These are phyloP conservation scores for Hybognathus amarus DNA, from an alignment of 2,797 vertebrate species.

Conservation along the genomic window DNA sequence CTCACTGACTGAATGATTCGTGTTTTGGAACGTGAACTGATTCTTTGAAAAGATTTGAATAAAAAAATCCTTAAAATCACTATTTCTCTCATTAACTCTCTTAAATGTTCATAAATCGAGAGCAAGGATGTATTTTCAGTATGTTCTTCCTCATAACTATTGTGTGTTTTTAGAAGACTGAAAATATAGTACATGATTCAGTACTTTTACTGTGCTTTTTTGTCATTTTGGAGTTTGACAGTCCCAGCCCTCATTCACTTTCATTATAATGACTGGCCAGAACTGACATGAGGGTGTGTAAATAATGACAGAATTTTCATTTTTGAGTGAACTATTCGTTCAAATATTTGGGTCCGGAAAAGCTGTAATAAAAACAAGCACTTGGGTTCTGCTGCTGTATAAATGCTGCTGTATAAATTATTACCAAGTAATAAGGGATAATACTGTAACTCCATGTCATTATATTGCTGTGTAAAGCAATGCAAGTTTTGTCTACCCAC, in stretches of 20 bases:
- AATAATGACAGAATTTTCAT: constrained; percentile 24
- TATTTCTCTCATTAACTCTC: neutral
- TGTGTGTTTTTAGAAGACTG: neutral
- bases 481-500: constrained; percentile 47
- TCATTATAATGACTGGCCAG: constrained; percentile 1
- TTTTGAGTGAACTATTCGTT: constrained; percentile 1
- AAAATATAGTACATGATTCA: constrained; percentile 7
- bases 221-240: neutral
- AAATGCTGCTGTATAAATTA: neutral
- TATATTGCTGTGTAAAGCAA: constrained; percentile 44
- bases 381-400: constrained; percentile 16
- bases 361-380: neutral
- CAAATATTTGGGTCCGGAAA: neutral
- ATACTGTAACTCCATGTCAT: constrained; percentile 27
- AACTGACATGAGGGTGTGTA: constrained; percentile 12
- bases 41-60: neutral
- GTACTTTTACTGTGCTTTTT: neutral
- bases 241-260: neutral
- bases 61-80: neutral
- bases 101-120: neutral
- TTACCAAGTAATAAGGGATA: constrained; percentile 31
- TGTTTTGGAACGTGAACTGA: neutral
- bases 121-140: neutral
- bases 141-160: neutral
- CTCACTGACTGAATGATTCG: neutral